Evolutionary conservation across 2,797 vertebrate species (phyloP).

Genomic region (Scyliorhinus canicula): DNA sequence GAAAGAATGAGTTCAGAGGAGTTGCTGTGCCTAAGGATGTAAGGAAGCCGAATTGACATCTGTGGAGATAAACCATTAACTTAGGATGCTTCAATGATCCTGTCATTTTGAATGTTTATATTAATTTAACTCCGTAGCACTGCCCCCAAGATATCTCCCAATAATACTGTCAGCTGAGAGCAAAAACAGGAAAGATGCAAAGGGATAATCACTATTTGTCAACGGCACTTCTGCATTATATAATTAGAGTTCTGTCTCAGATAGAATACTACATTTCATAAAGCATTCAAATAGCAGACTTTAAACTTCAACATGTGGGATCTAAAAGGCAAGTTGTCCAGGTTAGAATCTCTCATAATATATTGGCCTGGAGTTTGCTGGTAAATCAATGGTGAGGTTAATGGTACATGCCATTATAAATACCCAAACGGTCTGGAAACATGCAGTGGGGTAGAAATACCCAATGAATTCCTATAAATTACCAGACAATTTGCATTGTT

Average conservation of each 20-base stretch:
- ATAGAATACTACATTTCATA: not conserved
- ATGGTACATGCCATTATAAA: not conserved
- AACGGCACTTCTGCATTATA: not conserved
- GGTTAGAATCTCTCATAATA: not conserved
- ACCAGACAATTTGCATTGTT: not conserved
- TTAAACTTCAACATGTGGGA: not conserved
- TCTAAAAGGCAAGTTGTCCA: not conserved
- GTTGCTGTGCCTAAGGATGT: not conserved
- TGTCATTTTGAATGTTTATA: not conserved
- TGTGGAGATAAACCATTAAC: not conserved
- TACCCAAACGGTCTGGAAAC: not conserved
- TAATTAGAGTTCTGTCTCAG: not conserved
- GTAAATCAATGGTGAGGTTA: not conserved
- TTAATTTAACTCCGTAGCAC: not conserved
- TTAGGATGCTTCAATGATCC: not conserved
- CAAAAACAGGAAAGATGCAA: not conserved
- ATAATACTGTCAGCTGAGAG: not conserved
- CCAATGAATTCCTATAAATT: not conserved
- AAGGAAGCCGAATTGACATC: not conserved
- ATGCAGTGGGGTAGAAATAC: not conserved
- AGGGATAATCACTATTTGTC: not conserved
- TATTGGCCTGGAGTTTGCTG: not conserved
- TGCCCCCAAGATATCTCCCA: not conserved
- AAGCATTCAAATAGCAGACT: not conserved
- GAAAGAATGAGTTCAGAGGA: not conserved